Evolutionary conservation across 1,140 invertebrate genomes (phyloP), one percentile per base, ranked within the genome.

Genomic region (Drosophila grimshawi): DNA sequence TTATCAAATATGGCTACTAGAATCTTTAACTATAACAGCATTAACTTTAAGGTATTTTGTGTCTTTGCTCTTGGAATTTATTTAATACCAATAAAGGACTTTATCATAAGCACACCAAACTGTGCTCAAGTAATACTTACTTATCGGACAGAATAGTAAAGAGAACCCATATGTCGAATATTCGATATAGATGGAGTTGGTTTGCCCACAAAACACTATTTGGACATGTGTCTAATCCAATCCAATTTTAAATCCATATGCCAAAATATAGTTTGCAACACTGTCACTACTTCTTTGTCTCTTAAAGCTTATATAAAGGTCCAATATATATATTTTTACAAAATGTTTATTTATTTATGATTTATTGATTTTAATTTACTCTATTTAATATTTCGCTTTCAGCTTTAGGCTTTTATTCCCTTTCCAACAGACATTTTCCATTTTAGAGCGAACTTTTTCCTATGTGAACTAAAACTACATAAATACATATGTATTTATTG

Each of bases 81-180:
- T 67, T 77, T 77, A 46, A 69, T 61, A 72, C 85, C 77, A 86
- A 88, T 88, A 88, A 88, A 88, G 80, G 83, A 88, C 83, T 88
- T 88, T 88, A 88, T 88, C 83, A 61, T 61, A 60, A 80, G 52
- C 55, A 56, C 60, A 70, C 59, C 3, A 49, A 52, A 27, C n/a
- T 2, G 2, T 33, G n/a, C 56, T 5, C 2, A n/a, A 33, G 6
- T 43, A 35, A 1, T 29, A 39, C 33, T 66, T 27, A 49, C 5
- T 62, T n/a, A 29, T 4, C 4, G 19, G 19, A 19, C 19, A 19
- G 19, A 19, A 1, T 19, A 19, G 19, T 19, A 19, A 19, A 19
- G 19, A 19, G 19, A 19, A 19, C 1, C 19, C 19, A 19, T 19
- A 19, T 19, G 19, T 19, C 19, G 19, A 19, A 19, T 19, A 19